A percentile compares a stretch with the other conserved stretches of the same genome.
These are phyloP conservation scores for Palloptera scutellata DNA, from an alignment of 2,888 invertebrate species.

Conservation along the genomic window DNA sequence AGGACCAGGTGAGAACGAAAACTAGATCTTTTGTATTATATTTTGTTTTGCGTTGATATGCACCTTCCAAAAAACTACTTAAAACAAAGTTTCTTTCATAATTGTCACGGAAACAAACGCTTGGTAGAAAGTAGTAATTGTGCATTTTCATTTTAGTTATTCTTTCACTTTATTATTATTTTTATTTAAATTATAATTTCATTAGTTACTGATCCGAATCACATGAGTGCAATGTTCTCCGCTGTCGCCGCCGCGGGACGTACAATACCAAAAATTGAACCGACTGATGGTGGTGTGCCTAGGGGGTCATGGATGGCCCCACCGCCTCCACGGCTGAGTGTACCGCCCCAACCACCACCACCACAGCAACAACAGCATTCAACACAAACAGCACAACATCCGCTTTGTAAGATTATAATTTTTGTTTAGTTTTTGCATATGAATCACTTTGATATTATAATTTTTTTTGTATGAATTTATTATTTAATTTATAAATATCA, in stretches of 20 bases:
- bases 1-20: conserved; percentile 50
- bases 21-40: conserved; percentile 3
- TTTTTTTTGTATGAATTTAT: conserved; percentile 14
- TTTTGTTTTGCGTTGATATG: conserved; percentile 19
- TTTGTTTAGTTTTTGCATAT: conserved; percentile 28
- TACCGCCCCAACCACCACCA: conserved; percentile 43
- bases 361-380: conserved; percentile 49
- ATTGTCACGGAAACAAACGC: too few relatives aligned
- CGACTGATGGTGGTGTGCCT: conserved; percentile 55
- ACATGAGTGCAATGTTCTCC: conserved; percentile 62
- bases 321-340: conserved; percentile 59
- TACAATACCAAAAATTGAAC: conserved; percentile 65
- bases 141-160: conserved; percentile 41
- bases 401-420: conserved; percentile 61
- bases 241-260: conserved; percentile 52
- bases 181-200: conserved; percentile 34
- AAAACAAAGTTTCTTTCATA: too few relatives aligned
- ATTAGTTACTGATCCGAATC: conserved; percentile 61
- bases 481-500: not conserved
- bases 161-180: conserved; percentile 40
- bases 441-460: conserved; percentile 23
- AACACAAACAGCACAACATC: conserved; percentile 49
- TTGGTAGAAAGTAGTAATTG: too few relatives aligned
- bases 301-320: conserved; percentile 63
- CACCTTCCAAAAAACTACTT: too few relatives aligned